phyloP scores from a whole-genome alignment of 1,140 invertebrate species.

The Drosophila busckii region DNA sequence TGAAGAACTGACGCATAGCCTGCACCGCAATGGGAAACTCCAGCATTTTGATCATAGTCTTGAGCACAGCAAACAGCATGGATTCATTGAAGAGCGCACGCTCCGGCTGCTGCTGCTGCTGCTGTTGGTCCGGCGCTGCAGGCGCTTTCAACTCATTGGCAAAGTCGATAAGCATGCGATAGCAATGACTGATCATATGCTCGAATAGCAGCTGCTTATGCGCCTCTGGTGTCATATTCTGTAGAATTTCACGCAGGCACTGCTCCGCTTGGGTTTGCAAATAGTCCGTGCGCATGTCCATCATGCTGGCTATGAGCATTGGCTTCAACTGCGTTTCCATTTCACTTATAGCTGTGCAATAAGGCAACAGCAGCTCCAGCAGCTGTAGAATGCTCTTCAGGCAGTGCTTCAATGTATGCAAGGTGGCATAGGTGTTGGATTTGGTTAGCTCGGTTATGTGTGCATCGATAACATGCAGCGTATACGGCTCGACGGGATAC shows the following conservation, averaged over 20 bases:
- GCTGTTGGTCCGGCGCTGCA: neutral
- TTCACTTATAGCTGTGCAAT: constrained; percentile 31
- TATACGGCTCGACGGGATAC: constrained; percentile 71
- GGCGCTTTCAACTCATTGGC: constrained; percentile 61
- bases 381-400: constrained; percentile 65
- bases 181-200: constrained; percentile 84
- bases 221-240: constrained; percentile 80
- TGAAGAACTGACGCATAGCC: constrained; percentile 91
- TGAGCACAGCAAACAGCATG: constrained; percentile 68
- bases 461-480: constrained; percentile 68
- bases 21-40: constrained; percentile 88
- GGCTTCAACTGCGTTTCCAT: constrained; percentile 72
- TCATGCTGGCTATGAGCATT: constrained; percentile 85
- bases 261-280: constrained; percentile 83
- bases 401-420: constrained; percentile 74
- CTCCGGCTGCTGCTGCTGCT: constrained; percentile 22
- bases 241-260: constrained; percentile 84
- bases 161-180: constrained; percentile 84
- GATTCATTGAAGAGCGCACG: constrained; percentile 61
- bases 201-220: constrained; percentile 83
- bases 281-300: constrained; percentile 88
- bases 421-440: constrained; percentile 49
- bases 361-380: constrained; percentile 67
- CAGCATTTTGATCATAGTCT: constrained; percentile 91
- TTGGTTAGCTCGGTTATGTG: constrained; percentile 66